Evolutionary conservation across 2,113 vertebrate genomes (phyloP).

Genomic region (Egretta garzetta): DNA sequence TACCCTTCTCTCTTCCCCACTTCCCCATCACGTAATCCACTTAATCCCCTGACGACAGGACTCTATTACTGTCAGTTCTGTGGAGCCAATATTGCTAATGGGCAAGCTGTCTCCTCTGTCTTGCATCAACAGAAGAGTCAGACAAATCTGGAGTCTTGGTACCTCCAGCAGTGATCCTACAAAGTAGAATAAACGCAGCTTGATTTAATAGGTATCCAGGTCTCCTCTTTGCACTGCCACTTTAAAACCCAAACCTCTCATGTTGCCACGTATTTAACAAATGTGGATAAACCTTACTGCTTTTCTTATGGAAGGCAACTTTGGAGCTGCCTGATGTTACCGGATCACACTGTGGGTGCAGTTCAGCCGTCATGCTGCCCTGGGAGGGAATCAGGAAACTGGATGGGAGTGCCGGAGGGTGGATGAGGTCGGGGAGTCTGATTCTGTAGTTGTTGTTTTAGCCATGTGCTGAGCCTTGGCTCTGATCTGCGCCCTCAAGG

Average conservation of each 20-base stretch:
- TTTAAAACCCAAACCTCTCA: background rate
- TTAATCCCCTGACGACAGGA: background rate
- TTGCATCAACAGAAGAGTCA: background rate
- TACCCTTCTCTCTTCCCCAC: background rate
- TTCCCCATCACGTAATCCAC: background rate
- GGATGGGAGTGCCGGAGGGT: background rate
- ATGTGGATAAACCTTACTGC: background rate
- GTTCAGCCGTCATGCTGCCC: fast-evolving
- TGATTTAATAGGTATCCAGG: background rate
- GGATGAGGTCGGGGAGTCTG: background rate
- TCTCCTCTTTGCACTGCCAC: background rate
- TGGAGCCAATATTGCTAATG: background rate
- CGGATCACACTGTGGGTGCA: background rate
- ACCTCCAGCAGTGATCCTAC: background rate
- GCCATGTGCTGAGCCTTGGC: background rate
- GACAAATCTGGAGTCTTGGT: background rate
- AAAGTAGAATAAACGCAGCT: background rate
- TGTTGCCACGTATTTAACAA: background rate
- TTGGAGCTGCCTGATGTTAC: background rate
- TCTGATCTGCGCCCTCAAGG: background rate
- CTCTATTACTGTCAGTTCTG: background rate
- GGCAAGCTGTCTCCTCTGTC: background rate
- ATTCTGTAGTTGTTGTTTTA: background rate
- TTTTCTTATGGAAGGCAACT: background rate
- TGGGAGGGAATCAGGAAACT: background rate